Percentiles rank a stretch among this genome's conserved stretches.
Conservation (phyloP, 2,888 invertebrate species). For the Dusona sp. region DNA sequence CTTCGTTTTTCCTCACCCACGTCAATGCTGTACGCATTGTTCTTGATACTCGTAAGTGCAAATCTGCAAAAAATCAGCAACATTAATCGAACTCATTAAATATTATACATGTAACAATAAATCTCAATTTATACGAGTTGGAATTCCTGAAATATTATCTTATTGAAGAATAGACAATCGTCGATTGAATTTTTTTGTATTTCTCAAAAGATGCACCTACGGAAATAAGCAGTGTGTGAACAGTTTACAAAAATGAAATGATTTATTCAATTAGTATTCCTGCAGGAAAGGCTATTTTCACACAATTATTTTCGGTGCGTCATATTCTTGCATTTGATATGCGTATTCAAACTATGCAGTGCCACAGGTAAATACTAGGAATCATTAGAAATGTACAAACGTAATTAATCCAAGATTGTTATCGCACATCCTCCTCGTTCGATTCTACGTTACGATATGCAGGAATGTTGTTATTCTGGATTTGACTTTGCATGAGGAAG, state of each 20-base stretch:
- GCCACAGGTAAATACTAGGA: background rate
- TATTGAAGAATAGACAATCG: background rate
- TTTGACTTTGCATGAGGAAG: background rate
- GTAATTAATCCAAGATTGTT: constrained; percentile 11
- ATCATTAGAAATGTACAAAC: constrained; percentile 7
- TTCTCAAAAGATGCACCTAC: background rate
- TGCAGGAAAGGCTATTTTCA: background rate
- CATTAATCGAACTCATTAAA: background rate
- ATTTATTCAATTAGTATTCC: background rate
- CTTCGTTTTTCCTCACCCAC: constrained; percentile 85
- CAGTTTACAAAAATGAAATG: background rate
- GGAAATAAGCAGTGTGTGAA: background rate
- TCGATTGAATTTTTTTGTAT: background rate
- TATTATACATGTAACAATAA: background rate
- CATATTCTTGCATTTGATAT: background rate
- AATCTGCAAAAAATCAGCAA: constrained; percentile 69
- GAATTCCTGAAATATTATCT: background rate
- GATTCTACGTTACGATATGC: constrained; percentile 16
- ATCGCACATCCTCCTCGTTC: constrained; percentile 38
- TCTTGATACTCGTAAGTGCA: constrained; percentile 73
- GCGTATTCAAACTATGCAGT: constrained; percentile 2
- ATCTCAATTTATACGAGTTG: background rate
- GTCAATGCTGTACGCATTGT: constrained; percentile 83
- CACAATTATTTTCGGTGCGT: constrained; percentile 7
- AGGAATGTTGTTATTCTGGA: constrained; percentile 14